Evolutionary conservation across 2,888 invertebrate genomes (phyloP), one percentile per base, ranked within the genome.

Genomic region (Mamestra brassicae): DNA sequence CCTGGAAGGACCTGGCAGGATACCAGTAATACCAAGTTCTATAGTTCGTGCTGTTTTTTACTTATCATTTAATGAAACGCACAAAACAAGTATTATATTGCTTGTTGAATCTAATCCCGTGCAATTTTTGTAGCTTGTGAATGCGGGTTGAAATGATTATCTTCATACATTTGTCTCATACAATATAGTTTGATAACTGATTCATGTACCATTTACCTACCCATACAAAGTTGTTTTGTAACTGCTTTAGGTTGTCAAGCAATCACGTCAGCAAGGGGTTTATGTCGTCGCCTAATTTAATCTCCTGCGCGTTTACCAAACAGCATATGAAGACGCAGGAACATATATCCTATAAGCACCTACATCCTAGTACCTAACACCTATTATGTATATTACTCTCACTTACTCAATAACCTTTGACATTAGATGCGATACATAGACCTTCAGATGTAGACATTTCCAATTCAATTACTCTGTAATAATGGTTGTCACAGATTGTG

Each of bases 401-500:
- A 42, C 10, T 71, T 71, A 38, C 76, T 71, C 62, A 74, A 78
- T 71, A 74, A 73, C 71, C 67, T 76, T 73, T 74, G 70, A 73
- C 71, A 76, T 72, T 50, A 74, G 17, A 34, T 17, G 50, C 15
- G 80, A 54, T 71, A 60, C 47, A 61, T 60, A 68, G 42, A 15
- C 17, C 42, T 52, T 38, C 11, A 60, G 45, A 68, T 52, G 64
- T 58, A 65, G 55, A 64, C 52, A 63, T 78, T 75, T 72, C 66
- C 65, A 75, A 78, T 80, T 66, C 61, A 83, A 85, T 85, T 83
- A 78, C 63, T 63, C 57, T 70, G 45, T 65, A 71, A 69, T 80
- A 80, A 82, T 71, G 67, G 38, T 50, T 47, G 66, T 78, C 71
- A 60, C 70, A 73, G 72, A 74, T 75, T 64, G 71, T 71, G 58